phyloP scores from a whole-genome alignment of 2,113 vertebrate species.

The Miniopterus natalensis region DNA sequence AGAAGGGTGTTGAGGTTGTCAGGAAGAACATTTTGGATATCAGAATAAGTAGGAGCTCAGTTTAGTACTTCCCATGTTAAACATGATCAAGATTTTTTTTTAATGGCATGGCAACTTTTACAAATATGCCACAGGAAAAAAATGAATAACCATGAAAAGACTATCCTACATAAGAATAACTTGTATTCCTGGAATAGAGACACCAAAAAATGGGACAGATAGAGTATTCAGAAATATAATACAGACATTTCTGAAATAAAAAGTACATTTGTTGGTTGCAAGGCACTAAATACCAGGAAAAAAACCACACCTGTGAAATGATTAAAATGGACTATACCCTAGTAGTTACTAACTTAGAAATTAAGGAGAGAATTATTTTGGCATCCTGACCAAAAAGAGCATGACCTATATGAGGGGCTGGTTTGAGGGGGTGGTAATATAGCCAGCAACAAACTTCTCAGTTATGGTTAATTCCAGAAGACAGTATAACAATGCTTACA shows the following conservation, averaged over 20 bases:
- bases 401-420: neutral
- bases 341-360: slow-evolving; percentile 21
- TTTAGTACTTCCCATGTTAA: neutral
- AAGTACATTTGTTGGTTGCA: neutral
- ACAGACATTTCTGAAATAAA: neutral
- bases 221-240: slow-evolving; percentile 15
- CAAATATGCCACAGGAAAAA: neutral
- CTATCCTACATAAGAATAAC: neutral
- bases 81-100: neutral
- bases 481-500: neutral
- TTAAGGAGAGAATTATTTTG: slow-evolving; percentile 29
- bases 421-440: neutral
- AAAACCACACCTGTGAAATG: neutral
- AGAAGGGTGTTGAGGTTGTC: neutral
- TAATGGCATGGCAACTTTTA: neutral
- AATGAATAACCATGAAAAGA: neutral
- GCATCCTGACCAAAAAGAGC: neutral
- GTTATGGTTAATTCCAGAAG: neutral
- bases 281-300: neutral
- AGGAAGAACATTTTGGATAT: neutral
- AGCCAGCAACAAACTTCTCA: neutral
- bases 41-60: neutral
- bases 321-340: slow-evolving; percentile 29
- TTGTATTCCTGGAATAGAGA: neutral
- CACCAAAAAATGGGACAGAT: neutral